Base-by-base conservation (phyloP, 2,113 vertebrate genomes). In the Mobula hypostoma region DNA sequence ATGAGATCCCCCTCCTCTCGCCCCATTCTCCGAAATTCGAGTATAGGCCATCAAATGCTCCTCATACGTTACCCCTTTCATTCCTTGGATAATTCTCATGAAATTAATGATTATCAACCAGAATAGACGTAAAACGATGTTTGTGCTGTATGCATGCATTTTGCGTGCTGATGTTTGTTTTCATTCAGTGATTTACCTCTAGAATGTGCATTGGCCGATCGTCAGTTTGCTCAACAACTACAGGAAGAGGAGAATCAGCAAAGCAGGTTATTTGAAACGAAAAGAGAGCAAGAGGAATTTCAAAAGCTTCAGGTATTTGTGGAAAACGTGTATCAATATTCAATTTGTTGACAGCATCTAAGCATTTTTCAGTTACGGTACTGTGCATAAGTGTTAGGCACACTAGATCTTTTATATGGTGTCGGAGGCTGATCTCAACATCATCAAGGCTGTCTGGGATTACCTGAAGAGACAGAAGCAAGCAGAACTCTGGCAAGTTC, bases 231-330 rank as follows among this genome's bases (percentile, higher is more conserved):
- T 95, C 96, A 95, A 0, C 96, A 58, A 74, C 97, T 99, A 76
- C 98, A 99, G 68, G 95, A 95, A 93, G 97, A 98, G 95, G 98
- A 99, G 95, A 96, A 98, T 36, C 94, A 95, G 93, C 94, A 74
- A 82, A 97, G 96, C 95, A 97, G 94, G 95, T 95, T 95, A 90
- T 95, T 97, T 90, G 97, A 97, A 94, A 95, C 96, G 72, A 96
- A 94, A 93, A 95, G 94, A 95, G 98, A 98, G 95, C 96, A 94
- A 21, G 96, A 97, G 94, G 97, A 98, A 94, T 99, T 99, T 96
- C 97, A 97, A 95, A 98, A 98, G 95, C 96, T 99, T 36, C 98
- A 98, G 98, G 98, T 99, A 94, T 94, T 72, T 48, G 40, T 61
- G 48, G 14, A 79, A 79, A 79, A 63, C 27, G 5, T 12, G 56